These are phyloP conservation scores for Nasua narica DNA, from an alignment of 2,797 vertebrate genomes.

Conservation along the genomic window DNA sequence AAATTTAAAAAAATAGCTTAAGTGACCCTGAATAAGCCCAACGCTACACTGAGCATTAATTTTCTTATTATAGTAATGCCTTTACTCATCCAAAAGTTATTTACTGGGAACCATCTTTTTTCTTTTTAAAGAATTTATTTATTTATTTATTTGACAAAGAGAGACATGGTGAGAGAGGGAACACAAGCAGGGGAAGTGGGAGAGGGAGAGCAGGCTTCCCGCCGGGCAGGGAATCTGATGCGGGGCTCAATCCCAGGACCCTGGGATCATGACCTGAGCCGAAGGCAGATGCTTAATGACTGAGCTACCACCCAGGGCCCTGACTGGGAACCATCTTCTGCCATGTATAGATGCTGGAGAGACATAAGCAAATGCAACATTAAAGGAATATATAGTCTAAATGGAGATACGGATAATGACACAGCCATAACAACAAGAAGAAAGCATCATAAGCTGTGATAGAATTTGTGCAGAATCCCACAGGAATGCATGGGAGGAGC, in stretches of 20 bases:
- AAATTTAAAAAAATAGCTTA: background rate
- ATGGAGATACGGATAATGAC: background rate
- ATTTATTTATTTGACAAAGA: too few species aligned
- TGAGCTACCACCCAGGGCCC: too few species aligned
- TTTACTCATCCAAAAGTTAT: background rate
- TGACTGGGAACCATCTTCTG: background rate
- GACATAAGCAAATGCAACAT: background rate
- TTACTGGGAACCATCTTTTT: background rate
- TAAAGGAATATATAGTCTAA: background rate
- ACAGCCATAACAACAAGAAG: background rate
- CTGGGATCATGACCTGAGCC: too few species aligned
- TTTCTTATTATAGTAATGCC: background rate
- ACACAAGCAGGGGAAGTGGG: too few species aligned
- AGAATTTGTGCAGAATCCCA: background rate
- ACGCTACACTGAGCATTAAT: background rate
- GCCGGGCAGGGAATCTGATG: too few species aligned
- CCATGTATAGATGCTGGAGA: background rate
- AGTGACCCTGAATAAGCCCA: background rate
- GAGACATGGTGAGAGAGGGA: too few species aligned
- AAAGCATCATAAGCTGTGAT: fast-evolving
- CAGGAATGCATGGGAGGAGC: background rate
- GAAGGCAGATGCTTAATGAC: too few species aligned
- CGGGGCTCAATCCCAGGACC: too few species aligned
- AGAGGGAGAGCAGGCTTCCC: too few species aligned
- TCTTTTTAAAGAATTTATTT: too few species aligned